Evolutionary conservation across 1,140 invertebrate genomes (phyloP), one percentile per base, ranked within the genome.

Genomic region (Drosophila pectinifera): DNA sequence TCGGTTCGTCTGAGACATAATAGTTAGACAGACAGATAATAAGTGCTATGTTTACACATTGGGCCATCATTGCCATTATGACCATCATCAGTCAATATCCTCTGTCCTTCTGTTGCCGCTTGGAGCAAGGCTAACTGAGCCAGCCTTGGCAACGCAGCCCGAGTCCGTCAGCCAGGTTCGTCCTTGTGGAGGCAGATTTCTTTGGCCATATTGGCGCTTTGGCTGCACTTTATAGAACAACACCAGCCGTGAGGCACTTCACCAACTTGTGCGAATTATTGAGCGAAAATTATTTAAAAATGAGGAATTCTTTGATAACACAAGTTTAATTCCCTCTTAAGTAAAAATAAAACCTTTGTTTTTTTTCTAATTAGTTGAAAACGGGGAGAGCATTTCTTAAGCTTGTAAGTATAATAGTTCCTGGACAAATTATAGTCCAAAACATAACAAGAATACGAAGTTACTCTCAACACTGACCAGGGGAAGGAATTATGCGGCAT

Each of bases 161-260:
- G 24, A 58, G 14, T 51, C 46, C 31, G 14, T 13, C 18, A 73
- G 41, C 34, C 26, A 16, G 34, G 18, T 41, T 31, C 13, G 43
- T 28, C 49, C 51, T 43, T 26, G 55, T 49, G 53, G 46, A 49
- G 53, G 49, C n/a, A 20, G 36, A 41, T 68, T 42, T 57, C 58
- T 74, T 41, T 68, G 54, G 26, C 77, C 63, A 73, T 85, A 83
- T 72, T 67, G 72, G 42, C 54, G 51, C 81, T 69, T 69, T 69
- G 73, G 45, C 77, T 78, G 77, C 72, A 53, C 45, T 68, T 58
- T 58, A 26, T n/a, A 54, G 22, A 56, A n/a, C 22, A 14, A 51
- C 53, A 18, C 36, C 34, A 56, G 56, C 28, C 53, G 41, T n/a
- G 13, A 16, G 11, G 22, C 43, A 31, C n/a, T 34, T 24, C 28